Evolutionary conservation across 2,888 invertebrate genomes (phyloP).

Genomic region (Polietes domitor): DNA sequence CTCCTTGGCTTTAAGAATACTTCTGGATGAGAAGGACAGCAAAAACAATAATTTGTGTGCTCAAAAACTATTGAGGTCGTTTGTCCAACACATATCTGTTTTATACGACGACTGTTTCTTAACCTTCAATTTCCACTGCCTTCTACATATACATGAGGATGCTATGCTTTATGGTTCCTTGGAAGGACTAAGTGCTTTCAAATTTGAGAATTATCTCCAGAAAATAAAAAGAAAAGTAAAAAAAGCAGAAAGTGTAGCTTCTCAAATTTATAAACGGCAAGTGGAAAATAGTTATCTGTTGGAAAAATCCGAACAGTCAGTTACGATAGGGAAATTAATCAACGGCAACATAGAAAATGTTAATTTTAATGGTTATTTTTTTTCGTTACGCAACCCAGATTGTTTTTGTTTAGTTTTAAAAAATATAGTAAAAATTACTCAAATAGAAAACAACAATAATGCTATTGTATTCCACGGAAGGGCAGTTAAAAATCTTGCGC

Average conservation of each 20-base stretch:
- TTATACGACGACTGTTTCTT: constrained; percentile 35
- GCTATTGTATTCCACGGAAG: neutral
- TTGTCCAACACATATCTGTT: constrained; percentile 28
- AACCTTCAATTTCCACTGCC: constrained; percentile 50
- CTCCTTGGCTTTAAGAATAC: neutral
- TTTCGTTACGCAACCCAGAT: constrained; percentile 37
- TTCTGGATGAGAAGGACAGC: neutral
- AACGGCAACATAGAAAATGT: constrained; percentile 47
- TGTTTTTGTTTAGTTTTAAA: constrained; percentile 30
- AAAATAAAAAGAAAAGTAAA: constrained; percentile 49
- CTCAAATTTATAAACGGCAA: constrained; percentile 51
- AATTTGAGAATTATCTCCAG: constrained; percentile 57
- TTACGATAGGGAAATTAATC: constrained; percentile 17
- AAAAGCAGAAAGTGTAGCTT: constrained; percentile 42
- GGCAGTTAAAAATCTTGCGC: constrained; percentile 21
- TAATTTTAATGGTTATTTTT: constrained; percentile 26
- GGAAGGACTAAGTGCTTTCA: constrained; percentile 57
- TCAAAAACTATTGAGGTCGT: constrained; percentile 29
- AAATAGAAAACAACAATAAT: constrained; percentile 43
- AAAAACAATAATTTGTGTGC: neutral
- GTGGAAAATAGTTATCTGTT: constrained; percentile 48
- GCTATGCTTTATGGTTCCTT: constrained; percentile 55
- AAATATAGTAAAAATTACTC: constrained; percentile 29
- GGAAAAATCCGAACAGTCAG: constrained; percentile 32
- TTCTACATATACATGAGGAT: constrained; percentile 58